Evolutionary conservation across 2,797 vertebrate genomes (phyloP).

Genomic region (Clarias fuscus): DNA sequence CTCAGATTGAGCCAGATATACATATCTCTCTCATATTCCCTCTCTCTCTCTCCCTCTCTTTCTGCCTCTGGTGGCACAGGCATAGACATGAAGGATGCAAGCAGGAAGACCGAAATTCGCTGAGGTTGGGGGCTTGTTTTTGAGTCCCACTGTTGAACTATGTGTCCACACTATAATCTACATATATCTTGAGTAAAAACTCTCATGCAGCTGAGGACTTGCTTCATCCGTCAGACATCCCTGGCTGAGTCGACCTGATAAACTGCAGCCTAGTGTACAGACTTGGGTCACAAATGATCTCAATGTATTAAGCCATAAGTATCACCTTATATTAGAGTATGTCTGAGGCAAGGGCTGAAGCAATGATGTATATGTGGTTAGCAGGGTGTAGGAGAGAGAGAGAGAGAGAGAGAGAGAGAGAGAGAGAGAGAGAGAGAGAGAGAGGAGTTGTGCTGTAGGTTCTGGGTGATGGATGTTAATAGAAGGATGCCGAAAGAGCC

Average conservation of each 20-base stretch:
- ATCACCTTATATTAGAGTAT: constrained; percentile 37
- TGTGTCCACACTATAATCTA: constrained; percentile 23
- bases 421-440: no score
- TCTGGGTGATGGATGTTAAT: constrained; percentile 47
- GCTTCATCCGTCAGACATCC: constrained; percentile 42
- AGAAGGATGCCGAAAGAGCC: constrained; percentile 38
- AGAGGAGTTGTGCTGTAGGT: constrained; percentile 31
- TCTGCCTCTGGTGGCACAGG: constrained; percentile 29
- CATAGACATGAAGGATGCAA: constrained; percentile 32
- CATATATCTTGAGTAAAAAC: constrained; percentile 23
- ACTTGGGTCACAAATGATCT: constrained; percentile 35
- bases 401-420: no score
- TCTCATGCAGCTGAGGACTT: constrained; percentile 14
- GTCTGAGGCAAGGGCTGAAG: constrained; percentile 16
- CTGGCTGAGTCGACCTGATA: constrained; percentile 19
- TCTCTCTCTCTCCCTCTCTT: neutral
- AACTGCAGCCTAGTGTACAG: constrained; percentile 17
- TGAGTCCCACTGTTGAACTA: constrained; percentile 12
- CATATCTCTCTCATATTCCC: constrained; percentile 40
- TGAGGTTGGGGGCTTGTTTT: constrained; percentile 42
- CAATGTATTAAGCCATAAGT: constrained; percentile 24
- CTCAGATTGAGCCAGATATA: constrained; percentile 56
- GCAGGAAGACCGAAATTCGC: constrained; percentile 26
- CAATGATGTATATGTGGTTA: constrained; percentile 42
- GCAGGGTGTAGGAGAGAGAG: neutral